Base-by-base conservation (phyloP, 2,888 invertebrate genomes). In the Gibbula magus region DNA sequence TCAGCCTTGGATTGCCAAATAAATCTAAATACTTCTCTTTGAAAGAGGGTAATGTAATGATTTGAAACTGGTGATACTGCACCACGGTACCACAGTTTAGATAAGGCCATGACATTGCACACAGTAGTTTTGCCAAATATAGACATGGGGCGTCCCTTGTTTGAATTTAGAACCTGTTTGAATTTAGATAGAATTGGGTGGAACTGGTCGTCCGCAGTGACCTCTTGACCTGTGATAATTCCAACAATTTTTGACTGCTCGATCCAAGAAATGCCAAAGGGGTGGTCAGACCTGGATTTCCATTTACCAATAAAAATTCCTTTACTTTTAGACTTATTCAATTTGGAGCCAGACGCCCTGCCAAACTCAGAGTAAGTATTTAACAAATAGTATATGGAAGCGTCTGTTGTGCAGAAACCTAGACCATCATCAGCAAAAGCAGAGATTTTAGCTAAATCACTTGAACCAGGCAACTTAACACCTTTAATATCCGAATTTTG, bases 171-270 rank as follows among this genome's bases (percentile, higher is more conserved):
- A 0, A 75, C 53, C 4, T 22, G 20, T 20, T n/a, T n/a, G 18
- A 75, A 53, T 53, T 73, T 73, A 39, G 35, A 39, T 39, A 35
- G 45, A 18, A 73, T 39, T 22, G 35, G 35, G 25, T 32, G 0
- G 18, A 32, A 22, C 16, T 54, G 32, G 32, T 74, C 77, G 74
- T 85, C 83, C 1, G 51, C 39, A 22, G 54, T 66, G 5, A 80
- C 25, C 53, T 82, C 32, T 45, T 75, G 54, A 18, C 84, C 86
- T 70, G 81, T 79, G n/a, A 75, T 56, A 56, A 84, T 70, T 29
- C 83, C 84, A 45, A 83, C 76, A 18, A 84, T 45, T 73, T 83
- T 86, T n/a, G 54, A 61, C 39, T 81, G 76, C 35, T 82, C 52
- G 13, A 84, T 82, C 82, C 82, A 86, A 51, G 78, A n/a, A 10